Conservation (phyloP, 2,113 vertebrate genomes). For the Tragelaphus scriptus region DNA sequence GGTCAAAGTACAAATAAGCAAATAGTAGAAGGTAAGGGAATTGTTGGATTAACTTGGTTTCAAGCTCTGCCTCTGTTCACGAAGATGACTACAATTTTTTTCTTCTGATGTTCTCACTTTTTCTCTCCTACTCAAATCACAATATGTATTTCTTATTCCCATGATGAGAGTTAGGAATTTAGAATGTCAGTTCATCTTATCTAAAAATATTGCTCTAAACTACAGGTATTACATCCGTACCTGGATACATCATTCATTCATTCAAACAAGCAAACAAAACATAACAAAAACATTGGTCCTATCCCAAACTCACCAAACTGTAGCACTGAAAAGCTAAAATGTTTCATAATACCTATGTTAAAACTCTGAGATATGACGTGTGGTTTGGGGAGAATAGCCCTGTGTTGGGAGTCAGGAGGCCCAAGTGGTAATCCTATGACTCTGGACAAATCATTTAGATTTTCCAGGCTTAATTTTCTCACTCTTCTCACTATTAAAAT, state of each 20-base stretch:
- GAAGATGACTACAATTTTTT: background rate
- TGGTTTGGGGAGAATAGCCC: background rate
- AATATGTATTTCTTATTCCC: background rate
- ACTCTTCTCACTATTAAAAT: background rate
- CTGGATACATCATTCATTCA: background rate
- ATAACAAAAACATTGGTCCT: background rate
- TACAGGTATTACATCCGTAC: background rate
- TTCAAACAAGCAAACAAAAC: background rate
- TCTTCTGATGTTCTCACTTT: background rate
- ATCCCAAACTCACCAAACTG: background rate
- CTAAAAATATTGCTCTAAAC: background rate
- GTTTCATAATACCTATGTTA: background rate
- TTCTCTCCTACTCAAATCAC: background rate
- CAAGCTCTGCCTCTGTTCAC: background rate
- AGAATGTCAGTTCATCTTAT: background rate
- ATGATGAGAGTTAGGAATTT: background rate
- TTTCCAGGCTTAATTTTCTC: background rate
- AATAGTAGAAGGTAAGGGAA: conserved; percentile 62
- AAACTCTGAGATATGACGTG: background rate
- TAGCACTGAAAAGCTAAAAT: background rate
- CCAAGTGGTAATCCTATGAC: background rate
- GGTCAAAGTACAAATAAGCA: conserved; percentile 61
- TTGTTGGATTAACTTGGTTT: background rate
- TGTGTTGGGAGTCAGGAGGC: background rate
- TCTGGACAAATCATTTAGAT: background rate